Percentiles rank a stretch among this genome's conserved stretches.
Conservation (phyloP, 2,797 vertebrate genomes). For the Sebastes melanostomus region DNA sequence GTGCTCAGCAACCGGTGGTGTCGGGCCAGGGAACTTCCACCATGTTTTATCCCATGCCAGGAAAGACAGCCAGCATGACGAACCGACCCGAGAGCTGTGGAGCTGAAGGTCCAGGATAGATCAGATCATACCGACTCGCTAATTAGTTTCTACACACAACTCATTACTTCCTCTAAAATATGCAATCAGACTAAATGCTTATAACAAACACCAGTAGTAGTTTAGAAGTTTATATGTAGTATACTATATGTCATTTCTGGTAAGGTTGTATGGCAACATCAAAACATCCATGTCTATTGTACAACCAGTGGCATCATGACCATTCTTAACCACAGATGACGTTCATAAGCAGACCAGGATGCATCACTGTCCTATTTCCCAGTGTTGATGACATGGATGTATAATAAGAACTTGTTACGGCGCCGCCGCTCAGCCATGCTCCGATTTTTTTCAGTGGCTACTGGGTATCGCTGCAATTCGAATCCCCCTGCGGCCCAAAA, state of each 20-base stretch:
- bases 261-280: neutral
- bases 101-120: neutral
- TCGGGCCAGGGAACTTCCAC: neutral
- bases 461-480: too few species aligned
- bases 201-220: neutral
- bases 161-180: neutral
- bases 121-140: neutral
- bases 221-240: neutral
- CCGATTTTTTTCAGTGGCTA: too few species aligned
- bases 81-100: neutral
- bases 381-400: too few species aligned
- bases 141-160: neutral
- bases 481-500: too few species aligned
- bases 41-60: conserved; percentile 31
- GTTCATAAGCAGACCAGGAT: neutral
- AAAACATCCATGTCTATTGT: neutral
- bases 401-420: too few species aligned
- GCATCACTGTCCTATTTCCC: neutral
- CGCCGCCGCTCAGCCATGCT: too few species aligned
- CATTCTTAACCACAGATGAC: neutral
- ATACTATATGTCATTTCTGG: neutral
- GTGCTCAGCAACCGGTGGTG: conserved; percentile 23
- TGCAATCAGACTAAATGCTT: neutral
- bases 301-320: neutral
- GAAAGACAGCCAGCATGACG: neutral